Conservation (phyloP, 2,113 vertebrate species). For the Caretta caretta region DNA sequence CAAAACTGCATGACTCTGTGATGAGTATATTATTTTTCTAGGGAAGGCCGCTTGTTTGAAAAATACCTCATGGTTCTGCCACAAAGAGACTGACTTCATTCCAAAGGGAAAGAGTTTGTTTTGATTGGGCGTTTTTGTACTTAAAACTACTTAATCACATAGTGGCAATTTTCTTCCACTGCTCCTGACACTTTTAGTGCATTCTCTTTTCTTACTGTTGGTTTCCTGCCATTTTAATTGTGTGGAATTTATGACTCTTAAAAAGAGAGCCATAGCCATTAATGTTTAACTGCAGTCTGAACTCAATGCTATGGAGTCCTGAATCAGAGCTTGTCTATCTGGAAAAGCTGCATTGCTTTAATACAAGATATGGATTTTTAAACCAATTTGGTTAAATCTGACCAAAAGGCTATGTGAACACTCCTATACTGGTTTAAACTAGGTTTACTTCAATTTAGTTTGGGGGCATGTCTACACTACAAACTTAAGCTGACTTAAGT, state of each 20-base stretch:
- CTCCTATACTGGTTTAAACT: not conserved
- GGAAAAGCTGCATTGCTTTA: not conserved
- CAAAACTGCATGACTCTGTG: slow-evolving; percentile 29
- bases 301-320: not conserved
- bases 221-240: not conserved
- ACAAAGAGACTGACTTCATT: slow-evolving; percentile 9
- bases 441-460: not conserved
- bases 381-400: not conserved
- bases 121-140: not conserved
- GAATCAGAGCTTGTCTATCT: not conserved
- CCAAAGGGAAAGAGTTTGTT: not conserved
- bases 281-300: not conserved
- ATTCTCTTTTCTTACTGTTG: not conserved
- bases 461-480: not conserved
- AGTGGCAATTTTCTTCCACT: not conserved
- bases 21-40: slow-evolving; percentile 30
- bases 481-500: no score
- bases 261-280: not conserved
- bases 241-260: not conserved
- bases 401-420: not conserved
- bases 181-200: no score
- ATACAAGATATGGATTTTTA: not conserved
- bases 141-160: not conserved
- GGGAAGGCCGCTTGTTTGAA: no score
- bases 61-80: not conserved